phyloP scores from a whole-genome alignment of 1,140 invertebrate genomes.

The Lasioglossum albipes region DNA sequence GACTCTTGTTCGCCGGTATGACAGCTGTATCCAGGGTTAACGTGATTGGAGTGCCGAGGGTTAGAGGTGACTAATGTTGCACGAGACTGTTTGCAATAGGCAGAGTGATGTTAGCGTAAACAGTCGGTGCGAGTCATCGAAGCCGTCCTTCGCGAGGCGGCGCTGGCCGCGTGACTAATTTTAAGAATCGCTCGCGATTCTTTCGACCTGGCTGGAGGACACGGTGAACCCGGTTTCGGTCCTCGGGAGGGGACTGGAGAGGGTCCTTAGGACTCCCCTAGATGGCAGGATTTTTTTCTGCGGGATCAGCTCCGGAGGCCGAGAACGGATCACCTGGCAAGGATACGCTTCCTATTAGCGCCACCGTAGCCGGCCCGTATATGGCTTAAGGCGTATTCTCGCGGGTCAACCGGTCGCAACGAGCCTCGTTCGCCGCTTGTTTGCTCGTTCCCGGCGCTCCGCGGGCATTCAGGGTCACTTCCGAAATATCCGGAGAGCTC shows the following conservation, averaged over 20 bases:
- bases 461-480: slow-evolving; percentile 29
- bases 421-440: not conserved
- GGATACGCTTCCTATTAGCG: slow-evolving; percentile 64
- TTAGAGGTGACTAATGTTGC: no score
- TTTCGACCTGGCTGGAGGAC: slow-evolving; percentile 46
- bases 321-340: slow-evolving; percentile 54
- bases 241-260: not conserved
- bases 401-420: slow-evolving; percentile 33
- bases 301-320: slow-evolving; percentile 46
- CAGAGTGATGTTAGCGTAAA: not conserved
- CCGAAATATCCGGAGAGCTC: slow-evolving; percentile 43
- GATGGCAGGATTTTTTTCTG: slow-evolving; percentile 58
- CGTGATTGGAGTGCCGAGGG: no score
- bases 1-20: no score
- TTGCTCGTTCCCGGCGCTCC: not conserved
- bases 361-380: slow-evolving; percentile 53
- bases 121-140: slow-evolving; percentile 46
- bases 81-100: no score
- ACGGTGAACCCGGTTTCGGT: slow-evolving; percentile 24
- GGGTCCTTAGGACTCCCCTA: slow-evolving; percentile 64
- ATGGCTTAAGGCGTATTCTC: slow-evolving; percentile 47
- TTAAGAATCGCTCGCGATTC: slow-evolving; percentile 55
- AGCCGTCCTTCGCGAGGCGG: slow-evolving; percentile 43
- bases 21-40: no score
- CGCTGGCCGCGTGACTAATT: slow-evolving; percentile 62